These are phyloP conservation scores for Hyalella azteca DNA, from an alignment of 2,888 invertebrate genomes.

Conservation along the genomic window DNA sequence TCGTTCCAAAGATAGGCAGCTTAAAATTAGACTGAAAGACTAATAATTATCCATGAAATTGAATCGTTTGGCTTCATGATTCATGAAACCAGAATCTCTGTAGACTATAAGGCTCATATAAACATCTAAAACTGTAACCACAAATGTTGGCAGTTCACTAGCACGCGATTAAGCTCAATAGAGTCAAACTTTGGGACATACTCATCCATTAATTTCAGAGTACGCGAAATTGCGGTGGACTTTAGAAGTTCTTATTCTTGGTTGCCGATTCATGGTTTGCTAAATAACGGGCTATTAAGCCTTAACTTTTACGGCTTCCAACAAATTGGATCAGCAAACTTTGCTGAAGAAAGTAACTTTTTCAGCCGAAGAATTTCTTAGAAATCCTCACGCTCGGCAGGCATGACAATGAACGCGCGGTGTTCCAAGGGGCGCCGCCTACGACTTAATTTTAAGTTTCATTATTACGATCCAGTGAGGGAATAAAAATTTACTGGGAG, in stretches of 20 bases:
- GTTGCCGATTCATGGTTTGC: background rate
- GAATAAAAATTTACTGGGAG: background rate
- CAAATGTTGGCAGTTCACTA: too few relatives aligned
- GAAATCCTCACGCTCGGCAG: background rate
- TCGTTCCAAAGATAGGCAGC: too few relatives aligned
- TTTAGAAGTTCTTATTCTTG: background rate
- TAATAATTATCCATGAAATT: too few relatives aligned
- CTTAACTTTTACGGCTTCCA: constrained; percentile 12
- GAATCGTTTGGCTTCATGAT: too few relatives aligned
- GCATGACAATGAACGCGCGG: background rate
- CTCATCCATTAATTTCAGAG: background rate
- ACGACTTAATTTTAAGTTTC: background rate
- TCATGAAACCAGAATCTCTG: too few relatives aligned
- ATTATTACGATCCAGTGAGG: background rate
- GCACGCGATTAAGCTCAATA: too few relatives aligned
- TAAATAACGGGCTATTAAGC: constrained; percentile 24
- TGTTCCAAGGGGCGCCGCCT: background rate
- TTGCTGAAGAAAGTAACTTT: constrained; percentile 4
- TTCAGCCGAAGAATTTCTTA: background rate
- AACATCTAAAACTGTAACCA: too few relatives aligned
- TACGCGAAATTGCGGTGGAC: background rate
- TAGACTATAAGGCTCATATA: too few relatives aligned
- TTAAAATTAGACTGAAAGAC: too few relatives aligned
- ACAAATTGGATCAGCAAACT: constrained; percentile 34
- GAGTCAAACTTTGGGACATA: too few relatives aligned